Conservation (phyloP, 2,888 invertebrate species). For the Xestia sexstrigata region DNA sequence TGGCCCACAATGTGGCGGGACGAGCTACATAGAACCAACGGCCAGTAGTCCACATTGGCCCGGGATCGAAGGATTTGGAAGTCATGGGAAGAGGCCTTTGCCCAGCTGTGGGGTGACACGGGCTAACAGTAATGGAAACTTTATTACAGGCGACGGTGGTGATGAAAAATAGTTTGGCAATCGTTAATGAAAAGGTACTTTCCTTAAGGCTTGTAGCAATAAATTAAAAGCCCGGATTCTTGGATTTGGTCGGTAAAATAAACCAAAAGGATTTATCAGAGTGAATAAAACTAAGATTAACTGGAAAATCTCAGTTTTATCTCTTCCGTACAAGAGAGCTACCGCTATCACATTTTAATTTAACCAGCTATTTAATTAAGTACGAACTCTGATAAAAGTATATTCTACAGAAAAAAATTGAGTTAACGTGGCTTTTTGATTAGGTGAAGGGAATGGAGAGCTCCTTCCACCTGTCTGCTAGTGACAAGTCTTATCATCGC, state of each 20-base stretch:
- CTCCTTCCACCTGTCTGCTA: not conserved
- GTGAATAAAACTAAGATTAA: constrained; percentile 7
- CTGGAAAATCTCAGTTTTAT: constrained; percentile 33
- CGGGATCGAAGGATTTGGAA: no score
- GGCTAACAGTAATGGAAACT: not conserved
- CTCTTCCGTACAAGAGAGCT: constrained; percentile 1
- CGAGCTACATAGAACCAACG: no score
- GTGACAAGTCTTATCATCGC: no score
- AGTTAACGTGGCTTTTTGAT: not conserved
- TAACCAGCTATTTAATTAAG: not conserved
- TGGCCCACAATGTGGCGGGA: no score
- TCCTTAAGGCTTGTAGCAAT: constrained; percentile 1
- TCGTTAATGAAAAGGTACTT: not conserved
- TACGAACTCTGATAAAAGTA: not conserved
- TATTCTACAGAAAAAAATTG: not conserved
- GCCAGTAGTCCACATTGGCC: no score
- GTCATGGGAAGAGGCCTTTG: no score
- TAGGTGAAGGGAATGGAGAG: not conserved
- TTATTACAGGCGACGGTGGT: constrained; percentile 2
- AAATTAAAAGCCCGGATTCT: constrained; percentile 36
- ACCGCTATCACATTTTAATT: constrained; percentile 5
- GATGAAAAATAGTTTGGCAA: not conserved
- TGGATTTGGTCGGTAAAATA: constrained; percentile 33
- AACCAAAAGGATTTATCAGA: constrained; percentile 27
- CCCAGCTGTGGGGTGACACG: no score